Evolutionary conservation across 2,888 invertebrate species (phyloP).

Genomic region (Anthophora plumipes): DNA sequence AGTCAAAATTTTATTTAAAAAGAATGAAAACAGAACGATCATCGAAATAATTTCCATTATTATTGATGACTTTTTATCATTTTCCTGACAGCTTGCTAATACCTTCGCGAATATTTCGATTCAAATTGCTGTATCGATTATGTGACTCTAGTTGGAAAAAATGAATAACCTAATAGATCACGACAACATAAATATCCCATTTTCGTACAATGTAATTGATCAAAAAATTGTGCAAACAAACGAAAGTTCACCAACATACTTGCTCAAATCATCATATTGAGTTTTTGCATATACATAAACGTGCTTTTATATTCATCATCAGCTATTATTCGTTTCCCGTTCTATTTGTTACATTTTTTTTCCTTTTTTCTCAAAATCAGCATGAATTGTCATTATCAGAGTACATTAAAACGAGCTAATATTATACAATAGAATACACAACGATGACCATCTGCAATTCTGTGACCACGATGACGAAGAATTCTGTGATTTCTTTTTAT

Average conservation of each 20-base stretch:
- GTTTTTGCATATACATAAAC: neutral
- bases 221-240: neutral
- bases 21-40: no score
- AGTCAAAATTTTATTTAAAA: no score
- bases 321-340: constrained; percentile 6
- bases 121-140: no score
- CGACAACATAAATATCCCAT: no score
- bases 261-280: neutral
- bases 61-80: no score
- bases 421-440: neutral
- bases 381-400: constrained; percentile 26
- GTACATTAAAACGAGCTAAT: constrained; percentile 22
- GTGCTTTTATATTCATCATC: neutral
- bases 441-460: constrained; percentile 7
- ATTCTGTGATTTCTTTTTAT: constrained; percentile 17
- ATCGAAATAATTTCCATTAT: no score
- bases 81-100: no score
- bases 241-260: no score
- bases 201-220: neutral
- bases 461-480: neutral
- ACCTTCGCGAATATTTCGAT: no score
- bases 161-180: no score
- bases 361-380: neutral
- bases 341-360: neutral
- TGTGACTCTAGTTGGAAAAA: no score